These are phyloP conservation scores for Neodiprion virginianus DNA, from an alignment of 1,140 invertebrate species.

Conservation along the genomic window DNA sequence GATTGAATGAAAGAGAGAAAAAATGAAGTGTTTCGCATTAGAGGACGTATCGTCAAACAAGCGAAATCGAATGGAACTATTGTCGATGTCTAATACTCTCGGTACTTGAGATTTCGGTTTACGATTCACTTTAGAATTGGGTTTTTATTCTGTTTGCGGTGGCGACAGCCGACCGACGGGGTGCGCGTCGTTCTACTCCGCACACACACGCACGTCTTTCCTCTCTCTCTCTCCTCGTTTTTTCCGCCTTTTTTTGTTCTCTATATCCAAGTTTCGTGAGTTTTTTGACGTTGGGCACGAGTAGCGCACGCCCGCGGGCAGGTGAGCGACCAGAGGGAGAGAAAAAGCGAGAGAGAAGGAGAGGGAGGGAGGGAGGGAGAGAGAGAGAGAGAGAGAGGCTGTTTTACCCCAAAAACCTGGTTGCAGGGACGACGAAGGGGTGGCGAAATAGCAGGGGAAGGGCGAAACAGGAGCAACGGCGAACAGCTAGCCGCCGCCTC, in stretches of 20 bases:
- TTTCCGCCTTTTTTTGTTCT: constrained; percentile 2
- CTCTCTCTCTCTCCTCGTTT: not conserved
- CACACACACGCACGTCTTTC: not conserved
- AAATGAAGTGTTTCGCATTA: not conserved
- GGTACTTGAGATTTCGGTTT: constrained; percentile 11
- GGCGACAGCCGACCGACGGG: constrained; percentile 36
- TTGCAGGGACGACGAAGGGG: not conserved
- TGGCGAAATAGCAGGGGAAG: constrained; percentile 3
- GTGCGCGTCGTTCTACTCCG: constrained; percentile 21
- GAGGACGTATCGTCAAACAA: constrained; percentile 4
- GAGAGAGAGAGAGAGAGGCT: no score
- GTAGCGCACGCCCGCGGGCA: constrained; percentile 5
- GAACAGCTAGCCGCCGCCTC: not conserved
- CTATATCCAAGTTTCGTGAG: constrained; percentile 4
- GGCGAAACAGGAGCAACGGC: not conserved
- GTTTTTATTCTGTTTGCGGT: constrained; percentile 22
- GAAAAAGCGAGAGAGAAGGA: not conserved
- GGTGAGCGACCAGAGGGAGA: not conserved
- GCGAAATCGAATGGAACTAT: constrained; percentile 2
- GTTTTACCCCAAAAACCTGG: constrained; percentile 4
- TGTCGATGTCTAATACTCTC: constrained; percentile 1
- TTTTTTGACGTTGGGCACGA: constrained; percentile 3
- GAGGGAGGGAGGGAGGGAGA: no score
- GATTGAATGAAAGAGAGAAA: no score
- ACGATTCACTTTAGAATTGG: constrained; percentile 4